Percentiles rank a stretch among this genome's conserved stretches.
phyloP scores from a whole-genome alignment of 1,140 invertebrate genomes.

The Saxidomus purpurata region DNA sequence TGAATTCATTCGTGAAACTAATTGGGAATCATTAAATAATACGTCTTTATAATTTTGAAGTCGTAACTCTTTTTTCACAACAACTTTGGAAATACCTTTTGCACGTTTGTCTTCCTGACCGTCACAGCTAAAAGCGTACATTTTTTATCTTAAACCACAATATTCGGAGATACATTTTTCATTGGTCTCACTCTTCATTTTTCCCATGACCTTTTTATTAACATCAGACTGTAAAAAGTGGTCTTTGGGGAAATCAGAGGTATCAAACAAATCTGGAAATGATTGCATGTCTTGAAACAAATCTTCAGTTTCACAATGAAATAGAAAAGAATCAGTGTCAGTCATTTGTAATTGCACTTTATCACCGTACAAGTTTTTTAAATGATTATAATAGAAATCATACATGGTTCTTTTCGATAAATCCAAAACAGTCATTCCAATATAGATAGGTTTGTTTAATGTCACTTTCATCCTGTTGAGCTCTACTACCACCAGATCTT shows the following conservation, averaged over 20 bases:
- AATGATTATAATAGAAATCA: conserved; percentile 81
- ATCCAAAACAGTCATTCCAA: conserved; percentile 57
- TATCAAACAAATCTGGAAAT: conserved; percentile 70
- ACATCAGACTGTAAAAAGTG: conserved; percentile 68
- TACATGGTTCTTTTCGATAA: conserved; percentile 75
- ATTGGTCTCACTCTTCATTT: conserved; percentile 87
- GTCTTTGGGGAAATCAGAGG: conserved; percentile 71
- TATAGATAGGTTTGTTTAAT: conserved; percentile 62
- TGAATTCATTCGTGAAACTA: conserved; percentile 36
- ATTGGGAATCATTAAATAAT: conserved; percentile 33
- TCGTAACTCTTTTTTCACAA: conserved; percentile 40
- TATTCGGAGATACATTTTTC: conserved; percentile 68
- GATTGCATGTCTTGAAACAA: conserved; percentile 85
- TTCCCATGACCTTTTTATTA: conserved; percentile 87
- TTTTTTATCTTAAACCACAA: conserved; percentile 55
- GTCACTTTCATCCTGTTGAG: conserved; percentile 48
- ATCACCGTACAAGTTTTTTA: conserved; percentile 78
- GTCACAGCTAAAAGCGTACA: conserved; percentile 53
- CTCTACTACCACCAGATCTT: conserved; percentile 66
- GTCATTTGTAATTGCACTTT: conserved; percentile 81
- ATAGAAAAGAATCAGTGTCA: conserved; percentile 87
- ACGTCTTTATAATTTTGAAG: conserved; percentile 52
- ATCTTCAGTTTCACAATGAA: conserved; percentile 85
- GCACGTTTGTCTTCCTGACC: conserved; percentile 48
- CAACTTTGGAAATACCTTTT: conserved; percentile 53